Base-by-base conservation (phyloP, 1,140 invertebrate genomes). In the Microplitis demolitor region DNA sequence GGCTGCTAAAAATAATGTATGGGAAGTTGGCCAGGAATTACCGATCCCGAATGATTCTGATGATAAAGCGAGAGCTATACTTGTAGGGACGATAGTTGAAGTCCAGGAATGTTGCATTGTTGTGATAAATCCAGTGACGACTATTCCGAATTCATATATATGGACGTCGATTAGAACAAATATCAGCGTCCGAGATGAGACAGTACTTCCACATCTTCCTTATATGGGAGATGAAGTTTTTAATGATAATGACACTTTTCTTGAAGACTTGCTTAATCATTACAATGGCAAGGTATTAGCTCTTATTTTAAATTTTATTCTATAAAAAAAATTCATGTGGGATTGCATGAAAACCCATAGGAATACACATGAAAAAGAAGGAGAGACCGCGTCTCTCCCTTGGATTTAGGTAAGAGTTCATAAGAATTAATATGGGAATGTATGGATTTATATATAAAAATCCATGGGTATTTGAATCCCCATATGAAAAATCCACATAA, bases 181-280 rank as follows among this genome's bases (percentile, higher is more conserved):
- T 84, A 98, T 98, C 77, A 97, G 98, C 95, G 97, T 98, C 3
- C 97, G 99, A 88, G 98, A 99, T 88, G 98, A 99, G 88, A 98
- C 96, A 0, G 96, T 98, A 5, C 87, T 99, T 0, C 97, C 98
- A 83, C 99, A 99, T 82, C 98, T 99, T 84, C 97, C 97, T 0
- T 98, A 99, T 79, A 98, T 98, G 96, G 97, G 96, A 0, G 97
- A 98, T 87, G 96, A 98, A 83, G 92, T 97, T 34, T 87, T 98
- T 9, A 97, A 98, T 84, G 94, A 98, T 86, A 96, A 99, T 87
- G 95, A 95, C 13, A 94, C 95, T 72, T 99, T 99, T 85, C 98
- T 99, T 77, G 97, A 99, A 84, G 98, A 99, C 87, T 88, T 99
- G 9, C 95, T 99, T 45, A 98, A 97, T 84, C 98, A 99, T 89